Conservation (phyloP, 2,888 invertebrate species). For the Lycocerus yunnanus region DNA sequence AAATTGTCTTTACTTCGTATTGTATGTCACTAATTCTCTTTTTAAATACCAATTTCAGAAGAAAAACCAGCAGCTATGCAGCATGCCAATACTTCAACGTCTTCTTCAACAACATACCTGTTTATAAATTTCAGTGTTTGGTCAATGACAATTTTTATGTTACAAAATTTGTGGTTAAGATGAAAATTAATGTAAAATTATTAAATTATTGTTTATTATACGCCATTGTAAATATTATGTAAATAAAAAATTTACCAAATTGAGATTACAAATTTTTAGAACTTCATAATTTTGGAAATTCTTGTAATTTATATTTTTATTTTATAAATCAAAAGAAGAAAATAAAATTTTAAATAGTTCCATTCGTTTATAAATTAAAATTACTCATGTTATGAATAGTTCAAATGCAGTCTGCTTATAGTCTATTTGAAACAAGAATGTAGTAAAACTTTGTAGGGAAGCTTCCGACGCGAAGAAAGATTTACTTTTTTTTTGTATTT, state of each 20-base stretch:
- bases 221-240: conserved; percentile 24
- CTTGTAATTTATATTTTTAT: too few species aligned
- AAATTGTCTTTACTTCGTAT: not conserved
- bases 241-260: conserved; percentile 12
- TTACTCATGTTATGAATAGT: too few species aligned
- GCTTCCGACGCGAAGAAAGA: too few species aligned
- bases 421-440: too few species aligned
- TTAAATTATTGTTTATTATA: conserved; percentile 1
- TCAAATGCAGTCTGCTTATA: too few species aligned
- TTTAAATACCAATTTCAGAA: conserved; percentile 57
- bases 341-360: too few species aligned
- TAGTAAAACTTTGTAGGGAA: too few species aligned
- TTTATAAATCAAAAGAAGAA: too few species aligned
- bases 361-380: too few species aligned
- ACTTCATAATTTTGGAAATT: not conserved
- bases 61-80: conserved; percentile 78
- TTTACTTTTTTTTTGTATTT: too few species aligned
- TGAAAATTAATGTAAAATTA: conserved; percentile 17
- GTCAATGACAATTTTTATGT: conserved; percentile 36
- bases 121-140: conserved; percentile 42
- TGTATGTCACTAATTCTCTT: not conserved
- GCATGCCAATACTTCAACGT: conserved; percentile 63
- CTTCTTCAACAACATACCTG: conserved; percentile 35
- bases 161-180: conserved; percentile 42
- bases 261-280: not conserved